These are phyloP conservation scores for Loris lydekkerianus DNA, from an alignment of 2,797 vertebrate genomes.

Conservation along the genomic window DNA sequence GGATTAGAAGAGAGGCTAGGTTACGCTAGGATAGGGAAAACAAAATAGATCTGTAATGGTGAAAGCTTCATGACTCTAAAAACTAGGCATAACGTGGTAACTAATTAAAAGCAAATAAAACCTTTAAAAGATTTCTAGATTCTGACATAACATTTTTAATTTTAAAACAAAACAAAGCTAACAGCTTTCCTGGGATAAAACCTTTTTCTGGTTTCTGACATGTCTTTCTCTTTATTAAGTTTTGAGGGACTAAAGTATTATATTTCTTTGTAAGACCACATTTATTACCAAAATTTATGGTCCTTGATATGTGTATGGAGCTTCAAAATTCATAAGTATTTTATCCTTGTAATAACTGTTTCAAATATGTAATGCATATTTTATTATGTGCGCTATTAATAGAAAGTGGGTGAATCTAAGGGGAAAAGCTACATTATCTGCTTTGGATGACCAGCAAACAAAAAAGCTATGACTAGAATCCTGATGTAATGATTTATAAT, in stretches of 20 bases:
- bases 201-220: background rate
- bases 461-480: background rate
- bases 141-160: background rate
- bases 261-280: background rate
- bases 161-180: background rate
- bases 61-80: background rate
- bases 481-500: background rate
- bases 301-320: background rate
- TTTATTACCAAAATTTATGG: conserved; percentile 30
- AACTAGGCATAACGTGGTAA: background rate
- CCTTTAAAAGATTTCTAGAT: background rate
- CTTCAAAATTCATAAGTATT: conserved; percentile 51
- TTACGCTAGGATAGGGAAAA: background rate
- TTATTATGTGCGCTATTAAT: background rate
- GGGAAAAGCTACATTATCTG: background rate
- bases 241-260: conserved; percentile 26
- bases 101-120: conserved; percentile 29
- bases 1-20: background rate
- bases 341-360: background rate
- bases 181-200: background rate
- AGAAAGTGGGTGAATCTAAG: background rate
- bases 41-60: background rate
- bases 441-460: background rate
- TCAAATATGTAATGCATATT: background rate
- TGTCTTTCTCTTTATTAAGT: background rate